Evolutionary conservation across 2,797 vertebrate genomes (phyloP).

Genomic region (Sternotherus odoratus): DNA sequence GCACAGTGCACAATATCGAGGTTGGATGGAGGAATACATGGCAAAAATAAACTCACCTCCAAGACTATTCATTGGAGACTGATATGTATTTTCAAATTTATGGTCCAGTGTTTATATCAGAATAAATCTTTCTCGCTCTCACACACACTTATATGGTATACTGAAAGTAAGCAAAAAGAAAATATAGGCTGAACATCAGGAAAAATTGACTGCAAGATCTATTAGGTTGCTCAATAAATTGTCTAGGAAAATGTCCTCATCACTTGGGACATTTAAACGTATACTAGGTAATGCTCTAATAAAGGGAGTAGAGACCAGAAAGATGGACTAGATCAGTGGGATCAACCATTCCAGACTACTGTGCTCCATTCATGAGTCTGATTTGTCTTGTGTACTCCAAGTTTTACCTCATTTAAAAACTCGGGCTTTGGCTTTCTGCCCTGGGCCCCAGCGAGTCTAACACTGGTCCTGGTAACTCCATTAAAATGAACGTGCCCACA

Average conservation of each 20-base stretch:
- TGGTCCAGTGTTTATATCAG: background rate
- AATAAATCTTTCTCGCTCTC: background rate
- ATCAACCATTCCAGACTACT: too few relatives aligned
- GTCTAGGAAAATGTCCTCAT: background rate
- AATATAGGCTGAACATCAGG: background rate
- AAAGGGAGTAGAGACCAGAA: conserved; percentile 1
- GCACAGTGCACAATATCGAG: background rate
- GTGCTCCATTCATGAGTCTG: too few relatives aligned
- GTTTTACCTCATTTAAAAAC: too few relatives aligned
- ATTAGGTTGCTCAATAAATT: background rate
- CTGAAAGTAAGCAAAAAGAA: background rate
- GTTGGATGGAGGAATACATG: background rate
- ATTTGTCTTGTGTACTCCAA: too few relatives aligned
- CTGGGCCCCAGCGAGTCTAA: too few relatives aligned
- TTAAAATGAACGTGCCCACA: too few relatives aligned
- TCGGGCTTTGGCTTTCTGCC: too few relatives aligned
- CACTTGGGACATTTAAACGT: background rate
- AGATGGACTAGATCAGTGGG: background rate
- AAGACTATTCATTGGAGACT: background rate
- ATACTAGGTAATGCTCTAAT: conserved; percentile 4
- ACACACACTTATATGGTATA: background rate
- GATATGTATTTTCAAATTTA: background rate
- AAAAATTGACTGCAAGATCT: background rate
- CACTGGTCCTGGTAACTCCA: too few relatives aligned
- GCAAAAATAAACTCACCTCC: background rate